Evolutionary conservation across 1,140 invertebrate species (phyloP).

Genomic region (Triops longicaudatus): DNA sequence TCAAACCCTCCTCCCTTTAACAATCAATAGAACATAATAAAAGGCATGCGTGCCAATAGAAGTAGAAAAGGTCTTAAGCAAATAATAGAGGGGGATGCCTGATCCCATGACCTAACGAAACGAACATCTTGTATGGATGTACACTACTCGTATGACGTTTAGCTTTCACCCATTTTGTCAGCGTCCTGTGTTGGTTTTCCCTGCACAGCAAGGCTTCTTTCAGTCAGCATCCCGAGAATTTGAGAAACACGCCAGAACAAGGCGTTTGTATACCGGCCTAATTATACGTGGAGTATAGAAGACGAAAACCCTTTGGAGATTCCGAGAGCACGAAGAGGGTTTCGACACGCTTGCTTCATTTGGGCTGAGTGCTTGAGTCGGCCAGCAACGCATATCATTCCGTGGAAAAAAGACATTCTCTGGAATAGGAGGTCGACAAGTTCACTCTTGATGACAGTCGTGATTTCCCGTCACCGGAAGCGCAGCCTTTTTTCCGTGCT

Average conservation of each 20-base stretch:
- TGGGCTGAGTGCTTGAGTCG: background rate
- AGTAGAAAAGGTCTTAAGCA: background rate
- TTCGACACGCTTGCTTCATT: slow-evolving; percentile 1
- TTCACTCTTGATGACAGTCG: background rate
- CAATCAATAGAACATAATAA: slow-evolving; percentile 9
- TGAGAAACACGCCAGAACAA: slow-evolving; percentile 1
- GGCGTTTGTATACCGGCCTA: background rate
- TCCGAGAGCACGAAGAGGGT: background rate
- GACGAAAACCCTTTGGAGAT: background rate
- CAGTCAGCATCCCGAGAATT: background rate
- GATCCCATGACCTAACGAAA: background rate
- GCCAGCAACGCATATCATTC: background rate
- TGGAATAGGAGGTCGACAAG: background rate
- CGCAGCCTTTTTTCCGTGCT: background rate
- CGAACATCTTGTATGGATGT: background rate
- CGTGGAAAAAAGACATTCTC: background rate
- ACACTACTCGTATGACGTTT: background rate
- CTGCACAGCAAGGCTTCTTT: background rate
- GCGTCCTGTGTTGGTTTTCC: background rate
- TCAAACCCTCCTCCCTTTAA: background rate
- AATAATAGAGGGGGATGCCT: background rate
- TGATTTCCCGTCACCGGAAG: slow-evolving; percentile 4
- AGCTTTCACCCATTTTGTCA: background rate
- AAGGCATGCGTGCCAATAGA: background rate
- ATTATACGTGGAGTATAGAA: background rate